Percentiles rank a stretch among this genome's conserved stretches.
phyloP scores from a whole-genome alignment of 2,113 vertebrate genomes.

The Gobius niger region DNA sequence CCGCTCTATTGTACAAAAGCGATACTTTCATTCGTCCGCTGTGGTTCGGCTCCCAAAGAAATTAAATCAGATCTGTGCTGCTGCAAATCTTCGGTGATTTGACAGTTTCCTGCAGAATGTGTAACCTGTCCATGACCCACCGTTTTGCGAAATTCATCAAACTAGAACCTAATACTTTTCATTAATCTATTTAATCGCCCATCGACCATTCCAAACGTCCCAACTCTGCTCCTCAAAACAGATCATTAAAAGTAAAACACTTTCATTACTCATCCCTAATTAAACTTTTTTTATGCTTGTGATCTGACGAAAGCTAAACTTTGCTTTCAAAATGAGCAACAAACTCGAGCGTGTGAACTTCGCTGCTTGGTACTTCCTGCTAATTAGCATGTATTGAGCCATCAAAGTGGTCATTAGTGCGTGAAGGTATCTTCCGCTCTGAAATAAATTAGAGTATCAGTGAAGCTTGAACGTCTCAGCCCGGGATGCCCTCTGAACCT shows the following conservation, averaged over 20 bases:
- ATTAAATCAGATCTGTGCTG: too few relatives aligned
- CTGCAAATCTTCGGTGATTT: too few relatives aligned
- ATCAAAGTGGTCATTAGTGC: constrained; percentile 27
- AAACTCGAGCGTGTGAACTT: constrained; percentile 21
- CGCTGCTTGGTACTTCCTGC: not conserved
- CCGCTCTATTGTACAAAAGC: too few relatives aligned
- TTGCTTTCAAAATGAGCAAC: not conserved
- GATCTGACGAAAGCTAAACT: not conserved
- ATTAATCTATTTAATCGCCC: not conserved
- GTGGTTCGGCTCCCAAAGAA: too few relatives aligned
- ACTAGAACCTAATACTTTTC: not conserved
- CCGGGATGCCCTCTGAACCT: constrained; percentile 12
- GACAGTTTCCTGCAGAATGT: not conserved
- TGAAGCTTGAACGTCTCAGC: constrained; percentile 11
- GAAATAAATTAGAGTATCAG: constrained; percentile 38
- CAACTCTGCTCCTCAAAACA: not conserved
- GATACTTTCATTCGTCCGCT: too few relatives aligned
- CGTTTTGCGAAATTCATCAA: not conserved
- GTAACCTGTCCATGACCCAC: not conserved
- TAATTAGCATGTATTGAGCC: constrained; percentile 36
- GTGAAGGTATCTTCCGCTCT: constrained; percentile 8
- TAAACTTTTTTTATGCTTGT: not conserved
- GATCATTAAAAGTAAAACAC: not conserved
- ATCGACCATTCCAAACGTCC: not conserved
- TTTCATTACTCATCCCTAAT: not conserved